Evolutionary conservation across 2,797 vertebrate species (phyloP).

Genomic region (Syndactyla subalaris): DNA sequence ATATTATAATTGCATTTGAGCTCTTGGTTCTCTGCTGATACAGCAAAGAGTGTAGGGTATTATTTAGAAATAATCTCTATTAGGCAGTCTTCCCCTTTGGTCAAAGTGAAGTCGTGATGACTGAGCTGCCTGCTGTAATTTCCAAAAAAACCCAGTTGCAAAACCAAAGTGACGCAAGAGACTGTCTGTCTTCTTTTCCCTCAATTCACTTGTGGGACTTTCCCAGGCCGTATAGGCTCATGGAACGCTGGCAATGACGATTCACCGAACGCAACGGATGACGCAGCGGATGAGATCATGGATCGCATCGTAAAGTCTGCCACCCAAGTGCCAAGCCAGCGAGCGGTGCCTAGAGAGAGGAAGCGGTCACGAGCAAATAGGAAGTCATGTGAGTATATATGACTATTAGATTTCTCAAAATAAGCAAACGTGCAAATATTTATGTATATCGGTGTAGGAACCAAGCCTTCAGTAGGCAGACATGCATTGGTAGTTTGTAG

Average conservation of each 20-base stretch:
- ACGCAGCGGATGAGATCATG: constrained; percentile 97
- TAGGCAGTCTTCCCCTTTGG: not conserved
- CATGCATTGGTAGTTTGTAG: not conserved
- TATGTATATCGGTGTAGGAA: not conserved
- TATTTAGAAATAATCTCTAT: constrained; percentile 14
- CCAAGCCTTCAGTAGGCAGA: not conserved
- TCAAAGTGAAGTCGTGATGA: not conserved
- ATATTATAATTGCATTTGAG: not conserved
- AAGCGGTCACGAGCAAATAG: constrained; percentile 92
- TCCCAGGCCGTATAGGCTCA: constrained; percentile 82
- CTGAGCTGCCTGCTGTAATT: not conserved
- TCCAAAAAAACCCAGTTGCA: not conserved
- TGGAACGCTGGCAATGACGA: constrained; percentile 87
- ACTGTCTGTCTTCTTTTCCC: not conserved
- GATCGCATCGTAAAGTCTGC: constrained; percentile 96
- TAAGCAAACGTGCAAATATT: not conserved
- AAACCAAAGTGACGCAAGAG: not conserved
- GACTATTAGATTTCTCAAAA: not conserved
- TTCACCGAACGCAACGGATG: constrained; percentile 85
- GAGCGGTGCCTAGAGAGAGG: constrained; percentile 90
- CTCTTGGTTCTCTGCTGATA: not conserved
- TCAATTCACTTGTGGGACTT: not conserved
- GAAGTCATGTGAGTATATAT: constrained; percentile 89
- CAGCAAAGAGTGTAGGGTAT: not conserved
- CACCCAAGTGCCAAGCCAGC: constrained; percentile 93